Evolutionary conservation across 2,113 vertebrate species (phyloP).

Genomic region (Empidonax traillii): DNA sequence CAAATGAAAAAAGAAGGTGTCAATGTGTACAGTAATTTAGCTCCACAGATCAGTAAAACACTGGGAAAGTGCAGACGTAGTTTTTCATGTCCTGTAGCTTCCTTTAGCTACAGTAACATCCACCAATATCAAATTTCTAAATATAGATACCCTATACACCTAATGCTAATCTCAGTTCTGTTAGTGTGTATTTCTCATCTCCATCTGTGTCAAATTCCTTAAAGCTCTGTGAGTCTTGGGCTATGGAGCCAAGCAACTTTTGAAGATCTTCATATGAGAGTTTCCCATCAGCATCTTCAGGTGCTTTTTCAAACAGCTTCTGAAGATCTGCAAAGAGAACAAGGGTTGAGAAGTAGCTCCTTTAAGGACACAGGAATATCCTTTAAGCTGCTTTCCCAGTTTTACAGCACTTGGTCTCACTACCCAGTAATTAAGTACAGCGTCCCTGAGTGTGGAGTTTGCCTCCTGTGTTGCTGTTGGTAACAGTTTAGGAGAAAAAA

Average conservation of each 20-base stretch:
- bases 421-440: background rate
- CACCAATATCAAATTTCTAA: slow-evolving; percentile 23
- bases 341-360: background rate
- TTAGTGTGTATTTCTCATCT: slow-evolving; percentile 74
- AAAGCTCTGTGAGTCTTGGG: slow-evolving; percentile 50
- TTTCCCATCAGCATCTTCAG: slow-evolving; percentile 53
- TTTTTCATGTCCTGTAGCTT: slow-evolving; percentile 20
- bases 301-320: slow-evolving; percentile 65
- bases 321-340: slow-evolving; percentile 73
- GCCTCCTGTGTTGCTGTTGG: background rate
- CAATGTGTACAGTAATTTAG: slow-evolving; percentile 57
- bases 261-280: slow-evolving; percentile 69
- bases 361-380: background rate
- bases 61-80: slow-evolving; percentile 35
- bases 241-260: slow-evolving; percentile 53
- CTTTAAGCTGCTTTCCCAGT: background rate
- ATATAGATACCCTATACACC: slow-evolving; percentile 58
- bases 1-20: slow-evolving; percentile 58
- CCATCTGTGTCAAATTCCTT: slow-evolving; percentile 69
- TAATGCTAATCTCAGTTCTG: slow-evolving; percentile 73
- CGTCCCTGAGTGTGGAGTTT: background rate
- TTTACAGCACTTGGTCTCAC: background rate
- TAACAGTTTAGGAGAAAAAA: background rate
- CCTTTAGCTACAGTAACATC: slow-evolving; percentile 44
- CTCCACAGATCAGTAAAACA: slow-evolving; percentile 43